Evolutionary conservation across 2,113 vertebrate genomes (phyloP), one percentile per base, ranked within the genome.

Genomic region (Sinocyclocheilus maitianheensis): DNA sequence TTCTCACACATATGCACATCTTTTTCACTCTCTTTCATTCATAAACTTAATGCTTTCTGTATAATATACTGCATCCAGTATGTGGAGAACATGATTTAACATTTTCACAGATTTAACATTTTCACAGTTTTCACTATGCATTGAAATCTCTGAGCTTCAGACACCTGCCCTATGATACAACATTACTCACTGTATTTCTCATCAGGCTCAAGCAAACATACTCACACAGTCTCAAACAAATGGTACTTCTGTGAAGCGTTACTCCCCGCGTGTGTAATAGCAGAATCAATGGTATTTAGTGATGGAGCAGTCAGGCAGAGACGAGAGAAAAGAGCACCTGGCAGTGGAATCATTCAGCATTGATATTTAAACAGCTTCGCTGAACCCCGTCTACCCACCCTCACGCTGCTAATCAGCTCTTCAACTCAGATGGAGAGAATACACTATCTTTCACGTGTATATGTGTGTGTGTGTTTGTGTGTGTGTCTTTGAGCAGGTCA

Each of bases 241-340:
- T 67, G 43, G 26, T 40, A 55, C 22, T 62, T 65, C 46, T 67
- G 30, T 55, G 77, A 84, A 79, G 55, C 37, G 12, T 24, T 22
- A 82, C 37, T 14, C 20, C 16, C 48, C 0, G 30, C 58, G 26
- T 62, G 72, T 67, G 84, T 34, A 80, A 72, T 83, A 76, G 40
- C 77, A 84, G 77, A 86, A 89, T 89, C 85, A 89, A 83, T 75
- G 88, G 88, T 69, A 89, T 89, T 89, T 83, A 89, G 69, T 46
- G 65, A 22, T 53, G 18, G 51, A 83, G 84, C 69, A 89, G 88
- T 76, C 76, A 86, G 48, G 85, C 85, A 81, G 43, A 69, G 77
- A 24, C 74, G 78, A 60, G 71, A 89, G 81, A 89, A 89, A 84
- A 77, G 88, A 80, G 85, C 88, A 89, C 88, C 88, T 89, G 86